phyloP scores from a whole-genome alignment of 1,140 invertebrate genomes.

The Artemia franciscana region DNA sequence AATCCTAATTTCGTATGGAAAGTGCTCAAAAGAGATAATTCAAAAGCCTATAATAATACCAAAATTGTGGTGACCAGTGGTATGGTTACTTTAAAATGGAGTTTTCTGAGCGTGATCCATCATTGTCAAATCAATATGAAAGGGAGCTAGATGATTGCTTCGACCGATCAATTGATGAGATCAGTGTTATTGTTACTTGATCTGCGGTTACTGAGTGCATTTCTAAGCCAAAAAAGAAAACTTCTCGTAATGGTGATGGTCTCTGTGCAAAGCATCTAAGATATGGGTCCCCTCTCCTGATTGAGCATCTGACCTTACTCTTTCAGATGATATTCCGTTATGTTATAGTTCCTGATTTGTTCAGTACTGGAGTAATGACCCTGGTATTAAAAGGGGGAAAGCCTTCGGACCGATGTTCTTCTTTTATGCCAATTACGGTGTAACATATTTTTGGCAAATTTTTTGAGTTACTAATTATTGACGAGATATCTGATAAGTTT shows the following conservation, averaged over 20 bases:
- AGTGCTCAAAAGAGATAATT: too few species aligned
- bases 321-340: neutral
- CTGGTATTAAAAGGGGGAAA: neutral
- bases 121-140: too few species aligned
- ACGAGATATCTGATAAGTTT: neutral
- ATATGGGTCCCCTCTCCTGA: neutral
- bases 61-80: too few species aligned
- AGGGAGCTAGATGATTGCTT: too few species aligned
- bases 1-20: too few species aligned
- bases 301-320: neutral
- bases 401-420: neutral
- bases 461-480: neutral
- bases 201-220: neutral
- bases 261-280: too few species aligned
- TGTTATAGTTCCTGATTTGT: neutral
- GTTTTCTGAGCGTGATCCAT: too few species aligned
- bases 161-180: too few species aligned
- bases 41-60: too few species aligned
- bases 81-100: too few species aligned
- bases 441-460: neutral
- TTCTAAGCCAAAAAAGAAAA: neutral
- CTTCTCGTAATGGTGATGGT: neutral
- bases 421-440: neutral
- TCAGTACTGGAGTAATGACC: neutral
- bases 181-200: too few species aligned